Evolutionary conservation across 2,113 vertebrate genomes (phyloP).

Genomic region (Ptilonorhynchus violaceus): DNA sequence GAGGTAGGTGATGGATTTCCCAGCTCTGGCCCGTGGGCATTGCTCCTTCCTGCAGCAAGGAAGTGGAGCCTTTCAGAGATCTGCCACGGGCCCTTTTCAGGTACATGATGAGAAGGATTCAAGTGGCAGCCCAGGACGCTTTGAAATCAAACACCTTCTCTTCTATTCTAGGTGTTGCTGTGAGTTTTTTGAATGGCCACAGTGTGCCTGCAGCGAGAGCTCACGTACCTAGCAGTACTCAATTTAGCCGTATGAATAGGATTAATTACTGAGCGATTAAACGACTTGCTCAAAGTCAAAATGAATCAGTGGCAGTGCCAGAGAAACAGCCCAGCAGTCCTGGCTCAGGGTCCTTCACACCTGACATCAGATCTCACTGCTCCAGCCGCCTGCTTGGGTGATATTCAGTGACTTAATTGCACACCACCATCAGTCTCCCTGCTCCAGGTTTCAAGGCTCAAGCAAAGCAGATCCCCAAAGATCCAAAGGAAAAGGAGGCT

Average conservation of each 20-base stretch:
- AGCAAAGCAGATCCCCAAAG: not conserved
- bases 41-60: not conserved
- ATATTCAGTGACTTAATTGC: not conserved
- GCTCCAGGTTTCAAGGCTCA: not conserved
- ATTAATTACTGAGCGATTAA: constrained; percentile 56
- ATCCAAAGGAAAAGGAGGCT: not conserved
- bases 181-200: constrained; percentile 49
- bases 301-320: not conserved
- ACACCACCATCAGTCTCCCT: not conserved
- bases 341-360: not conserved
- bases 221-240: constrained; percentile 11
- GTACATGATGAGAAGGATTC: constrained; percentile 10
- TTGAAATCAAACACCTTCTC: constrained; percentile 46
- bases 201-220: constrained; percentile 19
- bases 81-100: not conserved
- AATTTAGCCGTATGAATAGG: constrained; percentile 57
- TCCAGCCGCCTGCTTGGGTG: not conserved
- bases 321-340: not conserved
- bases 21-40: not conserved
- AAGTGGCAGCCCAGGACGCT: constrained; percentile 20
- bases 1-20: not conserved
- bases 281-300: constrained; percentile 60
- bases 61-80: not conserved
- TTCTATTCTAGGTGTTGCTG: constrained; percentile 33
- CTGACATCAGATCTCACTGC: not conserved